A percentile compares a stretch with the other conserved stretches of the same genome.
phyloP scores from a whole-genome alignment of 2,888 invertebrate genomes.

The Melinopterus prodromus region DNA sequence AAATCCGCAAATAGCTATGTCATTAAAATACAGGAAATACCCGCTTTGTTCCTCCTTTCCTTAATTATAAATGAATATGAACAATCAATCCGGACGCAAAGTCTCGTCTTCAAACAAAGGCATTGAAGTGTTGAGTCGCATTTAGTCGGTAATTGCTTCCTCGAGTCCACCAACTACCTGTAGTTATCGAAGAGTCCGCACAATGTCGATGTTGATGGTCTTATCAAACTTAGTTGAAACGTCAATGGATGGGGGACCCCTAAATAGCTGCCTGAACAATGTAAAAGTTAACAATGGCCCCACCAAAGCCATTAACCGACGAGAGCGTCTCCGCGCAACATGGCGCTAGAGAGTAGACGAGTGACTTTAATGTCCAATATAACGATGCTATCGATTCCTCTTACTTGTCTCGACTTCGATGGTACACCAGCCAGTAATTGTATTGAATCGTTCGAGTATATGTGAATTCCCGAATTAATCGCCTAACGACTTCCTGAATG shows the following conservation, averaged over 20 bases:
- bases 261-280: constrained; percentile 16
- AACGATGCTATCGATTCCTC: constrained; percentile 18
- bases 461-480: constrained; percentile 15
- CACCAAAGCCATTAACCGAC: constrained; percentile 11
- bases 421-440: constrained; percentile 14
- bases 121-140: neutral
- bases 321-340: neutral
- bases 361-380: neutral
- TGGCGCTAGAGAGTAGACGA: neutral
- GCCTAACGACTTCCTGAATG: constrained; percentile 13
- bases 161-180: neutral
- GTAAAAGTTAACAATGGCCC: constrained; percentile 21
- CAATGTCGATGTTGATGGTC: neutral
- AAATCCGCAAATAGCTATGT: too few relatives aligned
- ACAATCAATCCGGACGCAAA: too few relatives aligned
- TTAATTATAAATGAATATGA: neutral
- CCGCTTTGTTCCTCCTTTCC: neutral
- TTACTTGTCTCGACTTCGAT: neutral
- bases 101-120: neutral
- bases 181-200: neutral
- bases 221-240: neutral
- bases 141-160: neutral
- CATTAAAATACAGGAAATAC: neutral
- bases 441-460: constrained; percentile 16
- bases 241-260: neutral